A percentile compares a stretch with the other conserved stretches of the same genome.
Conservation (phyloP, 2,797 vertebrate genomes). For the Hephaestus fuliginosus region DNA sequence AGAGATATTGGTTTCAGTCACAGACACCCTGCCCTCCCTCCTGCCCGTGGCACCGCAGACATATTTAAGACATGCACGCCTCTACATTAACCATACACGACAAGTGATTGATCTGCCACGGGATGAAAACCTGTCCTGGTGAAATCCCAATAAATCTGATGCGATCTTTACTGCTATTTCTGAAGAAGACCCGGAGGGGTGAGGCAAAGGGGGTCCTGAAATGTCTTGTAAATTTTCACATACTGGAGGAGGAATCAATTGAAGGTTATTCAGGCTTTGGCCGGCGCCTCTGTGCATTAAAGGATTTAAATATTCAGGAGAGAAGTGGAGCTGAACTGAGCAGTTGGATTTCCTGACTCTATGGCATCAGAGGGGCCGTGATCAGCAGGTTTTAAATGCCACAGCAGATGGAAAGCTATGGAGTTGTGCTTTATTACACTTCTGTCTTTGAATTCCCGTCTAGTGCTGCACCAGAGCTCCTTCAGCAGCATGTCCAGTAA, state of each 20-base stretch:
- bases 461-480: not conserved
- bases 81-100: constrained; percentile 41
- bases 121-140: constrained; percentile 38
- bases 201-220: not conserved
- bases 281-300: constrained; percentile 58
- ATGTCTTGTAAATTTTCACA: constrained; percentile 38
- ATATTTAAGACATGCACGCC: constrained; percentile 50
- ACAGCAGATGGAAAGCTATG: constrained; percentile 69
- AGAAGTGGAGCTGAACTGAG: constrained; percentile 58
- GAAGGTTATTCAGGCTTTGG: constrained; percentile 23
- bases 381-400: constrained; percentile 78
- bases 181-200: not conserved
- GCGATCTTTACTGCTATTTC: constrained; percentile 45
- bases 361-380: constrained; percentile 26
- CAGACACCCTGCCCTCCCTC: constrained; percentile 7
- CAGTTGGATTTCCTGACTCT: constrained; percentile 60
- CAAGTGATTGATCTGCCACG: constrained; percentile 57
- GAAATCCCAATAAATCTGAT: constrained; percentile 59
- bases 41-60: constrained; percentile 21
- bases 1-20: constrained; percentile 63
- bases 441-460: constrained; percentile 54
- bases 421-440: constrained; percentile 55
- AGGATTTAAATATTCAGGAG: constrained; percentile 71
- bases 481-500: not conserved
- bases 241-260: constrained; percentile 28